Evolutionary conservation across 2,113 vertebrate genomes (phyloP), one percentile per base, ranked within the genome.

Genomic region (Miniopterus natalensis): DNA sequence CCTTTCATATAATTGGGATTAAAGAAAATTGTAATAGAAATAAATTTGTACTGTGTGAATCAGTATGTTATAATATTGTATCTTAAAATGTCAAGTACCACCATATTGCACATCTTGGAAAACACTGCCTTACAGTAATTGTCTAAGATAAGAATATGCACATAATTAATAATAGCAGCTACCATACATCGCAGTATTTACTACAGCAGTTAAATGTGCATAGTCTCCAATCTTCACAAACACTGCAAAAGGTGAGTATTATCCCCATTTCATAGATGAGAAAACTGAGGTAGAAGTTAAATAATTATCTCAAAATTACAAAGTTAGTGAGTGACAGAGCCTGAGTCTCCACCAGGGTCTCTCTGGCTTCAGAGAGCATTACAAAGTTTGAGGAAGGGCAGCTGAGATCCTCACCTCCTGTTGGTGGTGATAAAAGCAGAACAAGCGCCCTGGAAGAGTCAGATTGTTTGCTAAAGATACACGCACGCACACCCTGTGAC

Each of bases 21-120:
- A 40, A 95, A 93, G 53, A 77, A 80, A 88, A 88, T 8, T 84
- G 25, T 1, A 73, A 84, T 36, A 53, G 27, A 92, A 95, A 92
- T 89, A 92, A 36, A 85, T 47, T 83, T 88, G 51, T 77, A 88
- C 49, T 51, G 1, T 93, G 83, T 77, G 66, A 92, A 29, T 86
- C 86, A 87, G 36, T 68, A 71, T 85, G 78, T 77, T 25, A 27
- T 73, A 73, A 95, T 29, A 8, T 55, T 68, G 51, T 47, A 11
- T 74, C 36, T 84, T 79, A 53, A 92, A 92, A 55, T 31, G 55
- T 83, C 29, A 74, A 59, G 27, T 29, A 8, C 53, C 45, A 77
- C 17, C 31, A 29, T 31, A 45, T 0, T 61, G 18, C 12, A 51
- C 65, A 77, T 73, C 25, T 63, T 93, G 59, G 45, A 63, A 93